Evolutionary conservation across 2,888 invertebrate genomes (phyloP).

Genomic region (Drosophila siamana): DNA sequence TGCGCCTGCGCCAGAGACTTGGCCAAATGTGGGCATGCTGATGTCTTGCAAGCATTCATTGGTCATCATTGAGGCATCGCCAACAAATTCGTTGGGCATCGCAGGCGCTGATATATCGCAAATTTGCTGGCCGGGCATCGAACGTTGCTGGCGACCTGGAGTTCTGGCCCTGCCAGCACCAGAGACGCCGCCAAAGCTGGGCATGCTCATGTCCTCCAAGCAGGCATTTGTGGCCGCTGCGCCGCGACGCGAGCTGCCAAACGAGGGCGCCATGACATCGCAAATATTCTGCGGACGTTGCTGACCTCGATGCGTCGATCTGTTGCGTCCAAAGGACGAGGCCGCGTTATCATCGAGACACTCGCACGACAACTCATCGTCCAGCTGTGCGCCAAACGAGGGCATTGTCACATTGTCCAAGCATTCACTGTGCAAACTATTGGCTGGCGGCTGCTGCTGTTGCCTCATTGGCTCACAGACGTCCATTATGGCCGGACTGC

Average conservation of each 20-base stretch:
- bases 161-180: not conserved
- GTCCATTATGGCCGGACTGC: not conserved
- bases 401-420: constrained; percentile 3
- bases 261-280: constrained; percentile 7
- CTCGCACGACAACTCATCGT: constrained; percentile 23
- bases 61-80: not conserved
- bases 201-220: constrained; percentile 3
- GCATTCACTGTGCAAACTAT: constrained; percentile 4
- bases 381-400: not conserved
- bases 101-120: constrained; percentile 17
- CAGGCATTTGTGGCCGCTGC: not conserved
- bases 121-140: not conserved
- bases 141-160: not conserved
- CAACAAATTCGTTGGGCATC: not conserved
- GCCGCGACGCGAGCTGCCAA: not conserved
- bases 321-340: constrained; percentile 23
- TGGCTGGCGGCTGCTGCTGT: no score
- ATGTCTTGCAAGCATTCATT: constrained; percentile 18
- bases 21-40: constrained; percentile 24
- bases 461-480: constrained; percentile 7
- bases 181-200: not conserved
- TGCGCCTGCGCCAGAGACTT: not conserved
- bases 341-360: constrained; percentile 32
- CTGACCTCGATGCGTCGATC: not conserved
- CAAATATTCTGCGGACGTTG: constrained; percentile 7